Evolutionary conservation across 2,113 vertebrate genomes (phyloP).

Genomic region (Rafetus swinhoei): DNA sequence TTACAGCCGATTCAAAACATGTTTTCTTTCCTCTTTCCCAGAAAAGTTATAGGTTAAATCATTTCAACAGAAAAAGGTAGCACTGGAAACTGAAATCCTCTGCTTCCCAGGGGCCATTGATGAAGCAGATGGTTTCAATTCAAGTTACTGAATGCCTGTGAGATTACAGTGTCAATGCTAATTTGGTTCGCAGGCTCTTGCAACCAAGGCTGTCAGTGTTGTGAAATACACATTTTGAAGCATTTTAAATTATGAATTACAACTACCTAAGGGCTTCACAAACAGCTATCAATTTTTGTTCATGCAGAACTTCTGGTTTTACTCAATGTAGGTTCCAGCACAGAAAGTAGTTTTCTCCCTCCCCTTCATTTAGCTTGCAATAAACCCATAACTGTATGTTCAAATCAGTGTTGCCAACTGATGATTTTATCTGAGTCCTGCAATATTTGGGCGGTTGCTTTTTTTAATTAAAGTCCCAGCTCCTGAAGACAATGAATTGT

Average conservation of each 20-base stretch:
- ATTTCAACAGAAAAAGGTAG: not conserved
- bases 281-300: conserved; percentile 4
- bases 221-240: not conserved
- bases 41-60: not conserved
- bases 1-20: not conserved
- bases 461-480: not conserved
- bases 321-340: not conserved
- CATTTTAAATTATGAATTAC: not conserved
- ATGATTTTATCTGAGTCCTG: not conserved
- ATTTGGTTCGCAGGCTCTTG: not conserved
- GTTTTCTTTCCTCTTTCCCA: not conserved
- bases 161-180: not conserved
- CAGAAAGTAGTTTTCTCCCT: not conserved
- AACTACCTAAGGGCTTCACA: not conserved
- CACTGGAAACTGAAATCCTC: not conserved
- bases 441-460: rapidly evolving
- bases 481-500: not conserved
- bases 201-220: not conserved
- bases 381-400: not conserved
- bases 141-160: not conserved
- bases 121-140: not conserved
- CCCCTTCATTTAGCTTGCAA: conserved; percentile 12
- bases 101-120: not conserved
- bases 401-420: not conserved
- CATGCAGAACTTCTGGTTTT: not conserved